Conservation (phyloP, 2,113 vertebrate species). For the Aegotheles bennettii region DNA sequence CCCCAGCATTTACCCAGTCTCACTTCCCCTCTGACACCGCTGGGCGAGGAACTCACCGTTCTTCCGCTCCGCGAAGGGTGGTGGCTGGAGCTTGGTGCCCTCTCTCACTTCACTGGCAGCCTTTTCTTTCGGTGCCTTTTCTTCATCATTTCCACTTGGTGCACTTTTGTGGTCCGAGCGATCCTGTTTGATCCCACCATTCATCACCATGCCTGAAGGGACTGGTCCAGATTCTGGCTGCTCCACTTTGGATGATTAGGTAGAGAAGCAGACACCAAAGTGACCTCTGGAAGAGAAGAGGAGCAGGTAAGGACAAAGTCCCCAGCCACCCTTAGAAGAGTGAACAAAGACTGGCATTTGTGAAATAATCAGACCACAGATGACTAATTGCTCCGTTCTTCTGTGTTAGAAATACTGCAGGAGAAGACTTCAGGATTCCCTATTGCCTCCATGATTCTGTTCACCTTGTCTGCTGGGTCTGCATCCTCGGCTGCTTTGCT, state of each 20-base stretch:
- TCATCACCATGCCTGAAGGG: slow-evolving; percentile 67
- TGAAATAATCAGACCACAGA: neutral
- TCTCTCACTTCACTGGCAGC: slow-evolving; percentile 36
- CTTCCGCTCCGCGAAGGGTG: slow-evolving; percentile 21
- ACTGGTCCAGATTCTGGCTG: neutral
- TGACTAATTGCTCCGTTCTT: neutral
- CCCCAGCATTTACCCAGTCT: neutral
- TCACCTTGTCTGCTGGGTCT: neutral
- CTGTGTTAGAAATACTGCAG: neutral
- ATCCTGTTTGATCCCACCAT: slow-evolving; percentile 63
- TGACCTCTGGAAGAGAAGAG: neutral
- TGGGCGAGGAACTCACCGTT: slow-evolving; percentile 54
- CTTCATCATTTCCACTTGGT: slow-evolving; percentile 47
- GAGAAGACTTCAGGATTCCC: neutral
- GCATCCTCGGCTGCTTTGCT: neutral
- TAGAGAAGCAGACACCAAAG: neutral
- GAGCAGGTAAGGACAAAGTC: neutral
- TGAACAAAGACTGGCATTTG: neutral
- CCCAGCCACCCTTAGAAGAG: neutral
- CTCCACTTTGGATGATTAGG: slow-evolving; percentile 50
- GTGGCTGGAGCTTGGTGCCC: slow-evolving; percentile 42
- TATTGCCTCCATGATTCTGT: neutral
- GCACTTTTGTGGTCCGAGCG: neutral
- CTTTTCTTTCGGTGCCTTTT: slow-evolving; percentile 36
- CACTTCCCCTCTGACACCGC: accelerated